These are phyloP conservation scores for Nasua narica DNA, from an alignment of 2,797 vertebrate genomes.

Conservation along the genomic window DNA sequence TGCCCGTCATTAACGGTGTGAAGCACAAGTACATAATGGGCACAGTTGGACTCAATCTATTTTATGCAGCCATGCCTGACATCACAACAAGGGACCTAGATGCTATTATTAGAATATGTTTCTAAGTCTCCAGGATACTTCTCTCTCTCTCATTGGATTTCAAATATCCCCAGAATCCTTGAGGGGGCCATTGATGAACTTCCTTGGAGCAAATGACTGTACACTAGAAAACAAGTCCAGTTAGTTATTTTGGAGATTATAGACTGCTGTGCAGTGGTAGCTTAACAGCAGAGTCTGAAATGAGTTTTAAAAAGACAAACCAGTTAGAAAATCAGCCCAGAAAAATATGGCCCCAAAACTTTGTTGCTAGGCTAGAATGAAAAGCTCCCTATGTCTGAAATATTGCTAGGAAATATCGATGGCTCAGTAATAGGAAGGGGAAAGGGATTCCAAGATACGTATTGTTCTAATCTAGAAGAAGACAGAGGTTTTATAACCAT, in stretches of 20 bases:
- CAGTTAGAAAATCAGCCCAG: neutral
- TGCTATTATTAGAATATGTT: constrained; percentile 30
- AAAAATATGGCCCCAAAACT: neutral
- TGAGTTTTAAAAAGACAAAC: neutral
- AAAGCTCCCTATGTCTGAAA: neutral
- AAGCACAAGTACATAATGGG: neutral
- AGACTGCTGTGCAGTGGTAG: neutral
- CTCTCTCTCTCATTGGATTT: neutral
- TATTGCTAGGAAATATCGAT: neutral
- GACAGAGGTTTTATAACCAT: neutral
- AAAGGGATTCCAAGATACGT: neutral
- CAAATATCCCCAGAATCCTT: constrained; percentile 25
- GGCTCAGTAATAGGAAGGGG: neutral
- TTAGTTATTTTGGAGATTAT: neutral
- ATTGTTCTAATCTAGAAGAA: neutral
- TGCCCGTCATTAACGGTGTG: neutral
- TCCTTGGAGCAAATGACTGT: constrained; percentile 34
- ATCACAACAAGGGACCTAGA: neutral
- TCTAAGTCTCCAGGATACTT: neutral
- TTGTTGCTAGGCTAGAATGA: neutral
- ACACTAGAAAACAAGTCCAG: neutral
- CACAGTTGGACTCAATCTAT: constrained; percentile 32
- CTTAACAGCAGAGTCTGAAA: neutral
- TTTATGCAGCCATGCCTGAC: constrained; percentile 55
- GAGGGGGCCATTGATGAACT: neutral